These are phyloP conservation scores for Neodontobutis hainanensis DNA, from an alignment of 2,113 vertebrate species.

Conservation along the genomic window DNA sequence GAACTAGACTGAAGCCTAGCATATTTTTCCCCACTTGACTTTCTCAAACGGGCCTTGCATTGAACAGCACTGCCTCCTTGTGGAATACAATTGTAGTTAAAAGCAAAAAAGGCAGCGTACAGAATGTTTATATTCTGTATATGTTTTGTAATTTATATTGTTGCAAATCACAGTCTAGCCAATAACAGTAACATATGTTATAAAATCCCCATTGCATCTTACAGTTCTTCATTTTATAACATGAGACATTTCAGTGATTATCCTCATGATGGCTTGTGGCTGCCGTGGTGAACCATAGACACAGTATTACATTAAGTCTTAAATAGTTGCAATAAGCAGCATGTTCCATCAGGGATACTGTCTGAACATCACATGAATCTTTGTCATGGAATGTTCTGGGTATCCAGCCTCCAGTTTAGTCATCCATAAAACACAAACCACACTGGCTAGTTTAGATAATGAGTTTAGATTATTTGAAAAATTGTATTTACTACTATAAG, in stretches of 20 bases:
- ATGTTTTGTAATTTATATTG: no score
- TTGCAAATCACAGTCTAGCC: not conserved
- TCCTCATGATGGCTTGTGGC: slow-evolving; percentile 22
- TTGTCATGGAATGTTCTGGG: not conserved
- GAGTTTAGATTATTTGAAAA: no score
- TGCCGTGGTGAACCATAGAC: slow-evolving; percentile 13
- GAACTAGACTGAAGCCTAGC: no score
- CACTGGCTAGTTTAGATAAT: no score
- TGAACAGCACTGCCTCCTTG: slow-evolving; percentile 66
- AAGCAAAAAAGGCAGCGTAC: not conserved
- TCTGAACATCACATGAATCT: not conserved
- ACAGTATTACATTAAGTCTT: not conserved
- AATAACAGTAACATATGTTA: not conserved
- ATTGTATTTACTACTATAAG: no score
- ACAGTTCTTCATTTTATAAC: slow-evolving; percentile 10
- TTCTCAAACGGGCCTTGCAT: not conserved
- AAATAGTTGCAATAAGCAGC: not conserved
- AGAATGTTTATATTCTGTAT: no score
- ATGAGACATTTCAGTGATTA: slow-evolving; percentile 16
- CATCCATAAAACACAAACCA: no score
- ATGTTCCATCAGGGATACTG: no score
- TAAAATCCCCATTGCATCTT: not conserved
- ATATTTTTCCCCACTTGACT: no score
- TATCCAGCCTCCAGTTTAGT: no score
- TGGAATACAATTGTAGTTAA: slow-evolving; percentile 43